Conservation (phyloP, 2,888 invertebrate genomes). For the Micropterix aruncella region DNA sequence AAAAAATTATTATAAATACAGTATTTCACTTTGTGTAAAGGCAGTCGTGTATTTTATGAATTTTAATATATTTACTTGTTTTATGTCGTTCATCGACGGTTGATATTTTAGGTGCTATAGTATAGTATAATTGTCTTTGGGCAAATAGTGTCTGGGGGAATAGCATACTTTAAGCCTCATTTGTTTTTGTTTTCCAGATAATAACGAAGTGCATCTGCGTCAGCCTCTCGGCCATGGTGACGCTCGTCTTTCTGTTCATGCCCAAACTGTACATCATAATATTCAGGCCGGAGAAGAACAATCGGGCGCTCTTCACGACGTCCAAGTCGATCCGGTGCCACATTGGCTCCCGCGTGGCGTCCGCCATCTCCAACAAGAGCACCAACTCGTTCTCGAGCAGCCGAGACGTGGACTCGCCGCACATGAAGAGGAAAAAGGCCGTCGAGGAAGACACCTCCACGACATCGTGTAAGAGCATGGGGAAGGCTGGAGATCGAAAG, state of each 20-base stretch:
- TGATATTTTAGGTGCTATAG: no score
- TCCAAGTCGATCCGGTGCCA: constrained; percentile 58
- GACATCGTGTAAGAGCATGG: neutral
- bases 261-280: constrained; percentile 67
- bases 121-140: no score
- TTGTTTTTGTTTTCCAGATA: neutral
- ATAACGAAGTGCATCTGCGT: constrained; percentile 45
- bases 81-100: no score
- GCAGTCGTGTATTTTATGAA: no score
- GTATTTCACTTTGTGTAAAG: no score
- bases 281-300: constrained; percentile 61
- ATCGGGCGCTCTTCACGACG: constrained; percentile 58
- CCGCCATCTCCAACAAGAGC: constrained; percentile 13
- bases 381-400: neutral
- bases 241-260: constrained; percentile 56
- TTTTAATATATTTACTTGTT: no score
- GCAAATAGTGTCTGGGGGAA: no score
- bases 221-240: constrained; percentile 58
- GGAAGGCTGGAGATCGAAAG: neutral
- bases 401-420: neutral
- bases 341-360: constrained; percentile 31
- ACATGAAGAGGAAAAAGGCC: neutral
- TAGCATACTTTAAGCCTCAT: no score
- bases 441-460: neutral
- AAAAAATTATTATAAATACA: no score